These are phyloP conservation scores for Tetraodon nigroviridis DNA, from an alignment of 2,113 vertebrate genomes.

Conservation along the genomic window DNA sequence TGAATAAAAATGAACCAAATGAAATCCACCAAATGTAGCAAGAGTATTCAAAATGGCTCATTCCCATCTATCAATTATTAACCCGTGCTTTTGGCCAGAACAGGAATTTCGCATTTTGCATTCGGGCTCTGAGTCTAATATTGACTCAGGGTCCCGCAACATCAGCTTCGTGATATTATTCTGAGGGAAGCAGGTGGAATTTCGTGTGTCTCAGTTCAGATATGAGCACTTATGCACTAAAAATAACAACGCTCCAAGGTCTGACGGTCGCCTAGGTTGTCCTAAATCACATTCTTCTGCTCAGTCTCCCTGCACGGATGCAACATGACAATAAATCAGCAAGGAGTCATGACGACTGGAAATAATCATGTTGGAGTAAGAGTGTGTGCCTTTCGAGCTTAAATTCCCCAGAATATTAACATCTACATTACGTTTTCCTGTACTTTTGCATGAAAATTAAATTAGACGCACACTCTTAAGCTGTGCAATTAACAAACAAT, in stretches of 20 bases:
- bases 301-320: slow-evolving; percentile 16
- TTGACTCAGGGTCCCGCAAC: slow-evolving; percentile 10
- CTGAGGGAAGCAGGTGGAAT: slow-evolving; percentile 2
- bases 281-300: slow-evolving; percentile 51
- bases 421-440: too few species aligned
- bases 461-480: too few species aligned
- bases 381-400: too few species aligned
- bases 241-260: slow-evolving; percentile 59
- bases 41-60: background rate
- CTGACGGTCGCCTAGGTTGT: slow-evolving; percentile 34
- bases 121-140: slow-evolving; percentile 12
- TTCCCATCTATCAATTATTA: slow-evolving; percentile 41
- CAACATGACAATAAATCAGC: background rate
- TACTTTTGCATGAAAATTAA: too few species aligned
- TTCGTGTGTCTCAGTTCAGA: slow-evolving; percentile 26
- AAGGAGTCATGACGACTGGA: too few species aligned
- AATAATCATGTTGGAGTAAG: too few species aligned
- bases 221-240: slow-evolving; percentile 57
- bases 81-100: slow-evolving; percentile 27
- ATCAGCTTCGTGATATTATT: slow-evolving; percentile 7
- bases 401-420: too few species aligned
- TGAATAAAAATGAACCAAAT: background rate
- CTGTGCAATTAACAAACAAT: too few species aligned
- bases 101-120: slow-evolving; percentile 27
- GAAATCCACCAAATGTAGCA: too few species aligned